A percentile compares a stretch with the other conserved stretches of the same genome.
Conservation (phyloP, 1,140 invertebrate species). For the Pseudomyrmex gracilis region DNA sequence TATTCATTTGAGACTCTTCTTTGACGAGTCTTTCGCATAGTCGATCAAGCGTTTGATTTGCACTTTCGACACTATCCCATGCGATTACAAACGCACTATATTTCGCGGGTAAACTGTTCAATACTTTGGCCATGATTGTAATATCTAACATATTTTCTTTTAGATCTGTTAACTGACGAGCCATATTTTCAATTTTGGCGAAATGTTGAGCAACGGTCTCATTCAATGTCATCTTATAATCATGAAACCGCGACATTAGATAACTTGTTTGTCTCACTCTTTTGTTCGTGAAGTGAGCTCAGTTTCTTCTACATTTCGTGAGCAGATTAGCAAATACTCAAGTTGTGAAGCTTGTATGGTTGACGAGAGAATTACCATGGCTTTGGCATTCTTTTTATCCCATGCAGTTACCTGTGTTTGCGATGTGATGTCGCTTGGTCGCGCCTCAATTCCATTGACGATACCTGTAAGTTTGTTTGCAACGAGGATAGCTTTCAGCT, state of each 20-base stretch:
- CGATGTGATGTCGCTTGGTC: background rate
- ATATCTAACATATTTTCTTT: conserved; percentile 60
- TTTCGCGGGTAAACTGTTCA: conserved; percentile 52
- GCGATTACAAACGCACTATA: conserved; percentile 47
- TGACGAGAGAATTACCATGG: background rate
- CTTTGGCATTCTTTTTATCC: background rate
- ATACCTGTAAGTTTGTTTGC: background rate
- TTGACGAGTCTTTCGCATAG: conserved; percentile 46
- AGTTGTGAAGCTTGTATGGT: background rate
- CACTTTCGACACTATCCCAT: conserved; percentile 60
- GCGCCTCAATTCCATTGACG: background rate
- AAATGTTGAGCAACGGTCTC: background rate
- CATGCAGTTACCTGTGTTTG: background rate
- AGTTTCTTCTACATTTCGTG: background rate
- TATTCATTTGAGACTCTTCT: conserved; percentile 40
- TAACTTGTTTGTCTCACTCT: background rate
- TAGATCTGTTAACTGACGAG: background rate
- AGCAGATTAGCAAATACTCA: background rate
- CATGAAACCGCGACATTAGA: background rate
- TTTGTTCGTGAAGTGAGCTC: background rate
- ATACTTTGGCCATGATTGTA: conserved; percentile 62
- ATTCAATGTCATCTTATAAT: background rate
- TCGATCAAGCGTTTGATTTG: conserved; percentile 11
- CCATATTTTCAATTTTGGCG: background rate
- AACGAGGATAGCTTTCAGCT: background rate